Evolutionary conservation across 1,140 invertebrate genomes (phyloP).

Genomic region (Himalopsyche phryganea): DNA sequence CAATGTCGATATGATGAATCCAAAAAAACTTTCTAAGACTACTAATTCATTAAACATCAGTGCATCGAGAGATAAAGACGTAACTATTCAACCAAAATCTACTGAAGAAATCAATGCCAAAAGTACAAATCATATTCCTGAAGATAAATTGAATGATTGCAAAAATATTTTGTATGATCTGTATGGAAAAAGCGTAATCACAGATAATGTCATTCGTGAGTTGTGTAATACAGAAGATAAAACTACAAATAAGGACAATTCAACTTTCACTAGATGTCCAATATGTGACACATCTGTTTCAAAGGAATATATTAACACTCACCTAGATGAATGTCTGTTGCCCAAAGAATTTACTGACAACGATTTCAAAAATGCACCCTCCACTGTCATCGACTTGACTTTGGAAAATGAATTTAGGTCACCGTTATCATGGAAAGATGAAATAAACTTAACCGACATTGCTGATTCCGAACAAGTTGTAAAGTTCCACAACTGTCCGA

Average conservation of each 20-base stretch:
- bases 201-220: conserved; percentile 12
- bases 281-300: conserved; percentile 49
- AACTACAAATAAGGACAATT: conserved; percentile 12
- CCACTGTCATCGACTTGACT: conserved; percentile 8
- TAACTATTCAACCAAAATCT: too few relatives aligned
- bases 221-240: conserved; percentile 10
- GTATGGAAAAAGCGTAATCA: conserved; percentile 26
- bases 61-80: too few relatives aligned
- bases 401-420: too few relatives aligned
- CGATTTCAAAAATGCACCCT: conserved; percentile 31
- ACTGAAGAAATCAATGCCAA: too few relatives aligned
- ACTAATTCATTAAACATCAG: too few relatives aligned
- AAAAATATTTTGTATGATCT: conserved; percentile 24
- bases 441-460: conserved; percentile 4
- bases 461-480: neutral
- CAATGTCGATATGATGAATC: too few relatives aligned
- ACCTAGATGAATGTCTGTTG: conserved; percentile 56
- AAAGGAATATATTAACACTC: conserved; percentile 48
- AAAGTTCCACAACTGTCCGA: conserved; percentile 53
- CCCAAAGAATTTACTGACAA: conserved; percentile 44
- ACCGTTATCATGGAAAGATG: too few relatives aligned
- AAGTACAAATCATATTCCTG: neutral
- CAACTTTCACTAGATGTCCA: conserved; percentile 47
- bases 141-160: conserved; percentile 12
- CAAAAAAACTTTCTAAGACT: too few relatives aligned